Evolutionary conservation across 1,140 invertebrate genomes (phyloP), one percentile per base, ranked within the genome.

Genomic region (Drosophila aff.): DNA sequence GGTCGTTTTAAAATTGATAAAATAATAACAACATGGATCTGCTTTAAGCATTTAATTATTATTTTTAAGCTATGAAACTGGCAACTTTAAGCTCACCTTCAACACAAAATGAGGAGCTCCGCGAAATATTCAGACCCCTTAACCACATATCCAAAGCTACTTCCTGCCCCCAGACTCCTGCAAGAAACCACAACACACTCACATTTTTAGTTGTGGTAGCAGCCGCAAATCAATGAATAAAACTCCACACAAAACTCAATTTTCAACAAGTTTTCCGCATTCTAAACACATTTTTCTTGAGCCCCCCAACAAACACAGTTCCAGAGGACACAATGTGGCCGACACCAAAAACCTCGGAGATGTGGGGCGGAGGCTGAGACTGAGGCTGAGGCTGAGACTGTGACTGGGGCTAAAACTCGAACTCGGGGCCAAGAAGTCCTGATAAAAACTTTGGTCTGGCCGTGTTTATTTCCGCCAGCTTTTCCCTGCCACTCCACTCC

Each of bases 261-360:
- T 90, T 90, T 90, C 85, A 71, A 67, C 79, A 89, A 82, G 67
- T 90, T 85, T 90, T 90, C 75, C 79, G 85, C 85, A 90, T 84
- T 90, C 85, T 76, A 77, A 90, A 82, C 79, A 84, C 79, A 86
- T 74, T 85, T 90, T 74, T 79, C 65, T 79, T 61, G 40, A 28
- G 53, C 55, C 43, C 46, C 46, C 63, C 2, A 31, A 52, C 26
- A 52, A 52, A 52, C 49, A 59, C 46, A 63, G 31, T 28, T 60
- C 46, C 41, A 59, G 60, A 41, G 68, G 69, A 80, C 78, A 79
- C 77, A 79, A 50, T 73, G 60, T 79, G 76, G 55, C 72, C 73
- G 53, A 76, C 69, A 60, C 69, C 69, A 76, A 41, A 78, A 78
- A 78, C 76, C 61, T 40, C 46, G 44, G 33, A 64, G 59, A 71